Base-by-base conservation (phyloP, 2,888 invertebrate species). In the Drosophila hamatofila region DNA sequence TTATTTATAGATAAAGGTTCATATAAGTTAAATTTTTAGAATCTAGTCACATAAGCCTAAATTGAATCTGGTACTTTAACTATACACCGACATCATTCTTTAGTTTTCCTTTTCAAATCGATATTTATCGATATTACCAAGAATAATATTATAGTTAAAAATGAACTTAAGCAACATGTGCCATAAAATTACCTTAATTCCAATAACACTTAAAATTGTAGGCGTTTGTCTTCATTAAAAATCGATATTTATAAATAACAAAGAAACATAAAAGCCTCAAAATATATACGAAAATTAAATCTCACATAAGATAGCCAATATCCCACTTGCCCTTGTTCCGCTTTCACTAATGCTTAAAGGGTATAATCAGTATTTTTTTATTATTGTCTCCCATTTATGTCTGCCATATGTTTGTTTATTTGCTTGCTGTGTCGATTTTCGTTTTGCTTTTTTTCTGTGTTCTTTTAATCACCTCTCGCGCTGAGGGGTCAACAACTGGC, bases 401-500 rank as follows among this genome's bases (percentile, higher is more conserved):
- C 64, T 71, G 88, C 90, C 90, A 89, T 84, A 87, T 90, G 85
- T 74, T 77, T 77, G 76, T 69, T 69, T 71, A 69, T 76, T 58
- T 14, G 41, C n/a, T 48, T 21, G 52, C 49, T 64, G 54, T 30
- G 46, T 52, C 39, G 33, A 18, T 21, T 56, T 64, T 68, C 57
- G 55, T 68, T 64, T 65, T 46, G 9, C 21, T 70, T 35, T 51
- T 35, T 33, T 14, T 4, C 21, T 44, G 4, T 49, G 27, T 33
- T 21, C 12, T 21, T 23, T 52, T 35, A 23, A 61, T 66, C 61
- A 49, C 46, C 23, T 18, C 27, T 27, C 27, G 52, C 52, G 35
- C 67, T 25, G 58, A 41, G 61, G 78, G 89, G 79, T 83, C 88
- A 89, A 80, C 68, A 85, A 75, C 88, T 75, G 79, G 48, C 12